Evolutionary conservation across 2,113 vertebrate species (phyloP).

Genomic region (Microtus richardsoni): DNA sequence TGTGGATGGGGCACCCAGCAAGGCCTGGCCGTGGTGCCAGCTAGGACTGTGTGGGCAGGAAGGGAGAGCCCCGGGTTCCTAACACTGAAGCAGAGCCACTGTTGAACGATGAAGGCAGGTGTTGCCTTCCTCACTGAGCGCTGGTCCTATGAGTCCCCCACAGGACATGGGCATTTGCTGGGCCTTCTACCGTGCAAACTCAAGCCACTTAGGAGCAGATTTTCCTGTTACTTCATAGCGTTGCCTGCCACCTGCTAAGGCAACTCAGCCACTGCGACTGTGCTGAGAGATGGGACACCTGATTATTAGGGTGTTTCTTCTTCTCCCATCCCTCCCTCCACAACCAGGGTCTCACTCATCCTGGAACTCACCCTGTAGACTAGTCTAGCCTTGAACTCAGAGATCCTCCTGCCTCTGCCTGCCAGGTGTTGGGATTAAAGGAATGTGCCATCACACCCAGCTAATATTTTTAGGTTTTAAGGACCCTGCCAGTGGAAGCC

Average conservation of each 20-base stretch:
- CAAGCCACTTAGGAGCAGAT: background rate
- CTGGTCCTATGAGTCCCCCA: background rate
- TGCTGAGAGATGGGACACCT: too few species aligned
- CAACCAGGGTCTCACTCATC: too few species aligned
- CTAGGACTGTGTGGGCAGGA: background rate
- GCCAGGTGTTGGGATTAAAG: background rate
- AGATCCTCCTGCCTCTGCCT: background rate
- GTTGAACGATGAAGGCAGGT: background rate
- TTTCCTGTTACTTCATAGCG: too few species aligned
- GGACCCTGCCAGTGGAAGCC: too few species aligned
- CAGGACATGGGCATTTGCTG: background rate
- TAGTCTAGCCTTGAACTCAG: background rate
- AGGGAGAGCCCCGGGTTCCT: background rate
- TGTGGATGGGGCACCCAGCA: background rate
- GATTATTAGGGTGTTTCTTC: too few species aligned
- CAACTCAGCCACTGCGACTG: too few species aligned
- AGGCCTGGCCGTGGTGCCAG: too few species aligned
- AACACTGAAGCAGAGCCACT: background rate
- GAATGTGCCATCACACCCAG: fast-evolving
- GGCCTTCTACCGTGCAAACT: background rate
- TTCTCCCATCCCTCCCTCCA: fast-evolving
- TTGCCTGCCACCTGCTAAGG: too few species aligned
- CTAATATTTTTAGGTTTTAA: too few species aligned
- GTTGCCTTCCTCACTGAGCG: background rate
- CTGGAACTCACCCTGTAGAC: too few species aligned